Percentiles rank a stretch among this genome's conserved stretches.
phyloP scores from a whole-genome alignment of 2,113 vertebrate genomes.

The Chaetodon auriga region DNA sequence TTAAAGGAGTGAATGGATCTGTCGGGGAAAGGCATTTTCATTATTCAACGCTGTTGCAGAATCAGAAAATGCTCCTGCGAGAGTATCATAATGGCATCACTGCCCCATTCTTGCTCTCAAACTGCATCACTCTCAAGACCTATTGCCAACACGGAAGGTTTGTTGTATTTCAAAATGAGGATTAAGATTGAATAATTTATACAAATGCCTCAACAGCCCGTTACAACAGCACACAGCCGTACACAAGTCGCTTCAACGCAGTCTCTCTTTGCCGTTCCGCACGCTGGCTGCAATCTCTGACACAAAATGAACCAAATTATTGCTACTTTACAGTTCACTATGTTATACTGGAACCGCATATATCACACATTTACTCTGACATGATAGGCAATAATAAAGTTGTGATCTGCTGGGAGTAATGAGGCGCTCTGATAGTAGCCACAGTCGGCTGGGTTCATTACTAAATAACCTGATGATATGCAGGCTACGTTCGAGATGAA shows the following conservation, averaged over 20 bases:
- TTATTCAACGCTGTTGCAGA: constrained; percentile 73
- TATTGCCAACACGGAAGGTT: constrained; percentile 54
- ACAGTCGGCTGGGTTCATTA: constrained; percentile 68
- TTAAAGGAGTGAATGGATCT: constrained; percentile 61
- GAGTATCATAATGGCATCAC: constrained; percentile 58
- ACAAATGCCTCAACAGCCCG: constrained; percentile 69
- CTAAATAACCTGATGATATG: constrained; percentile 62
- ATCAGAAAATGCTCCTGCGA: constrained; percentile 63
- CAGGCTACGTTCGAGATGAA: constrained; percentile 20
- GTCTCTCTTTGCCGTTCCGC: constrained; percentile 6
- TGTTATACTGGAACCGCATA: constrained; percentile 56
- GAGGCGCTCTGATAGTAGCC: constrained; percentile 47
- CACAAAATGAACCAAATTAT: constrained; percentile 68
- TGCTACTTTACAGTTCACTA: constrained; percentile 52
- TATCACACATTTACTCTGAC: constrained; percentile 66
- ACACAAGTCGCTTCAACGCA: background rate
- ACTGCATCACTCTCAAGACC: constrained; percentile 66
- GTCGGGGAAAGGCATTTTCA: constrained; percentile 63
- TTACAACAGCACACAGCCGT: constrained; percentile 53
- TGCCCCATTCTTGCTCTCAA: constrained; percentile 63
- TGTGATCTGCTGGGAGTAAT: constrained; percentile 68
- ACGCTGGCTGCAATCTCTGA: constrained; percentile 29
- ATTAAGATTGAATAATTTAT: constrained; percentile 82
- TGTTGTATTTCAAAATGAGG: constrained; percentile 74
- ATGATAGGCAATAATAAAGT: constrained; percentile 65